Base-by-base conservation (phyloP, 2,797 vertebrate genomes). In the Channallabes apus region DNA sequence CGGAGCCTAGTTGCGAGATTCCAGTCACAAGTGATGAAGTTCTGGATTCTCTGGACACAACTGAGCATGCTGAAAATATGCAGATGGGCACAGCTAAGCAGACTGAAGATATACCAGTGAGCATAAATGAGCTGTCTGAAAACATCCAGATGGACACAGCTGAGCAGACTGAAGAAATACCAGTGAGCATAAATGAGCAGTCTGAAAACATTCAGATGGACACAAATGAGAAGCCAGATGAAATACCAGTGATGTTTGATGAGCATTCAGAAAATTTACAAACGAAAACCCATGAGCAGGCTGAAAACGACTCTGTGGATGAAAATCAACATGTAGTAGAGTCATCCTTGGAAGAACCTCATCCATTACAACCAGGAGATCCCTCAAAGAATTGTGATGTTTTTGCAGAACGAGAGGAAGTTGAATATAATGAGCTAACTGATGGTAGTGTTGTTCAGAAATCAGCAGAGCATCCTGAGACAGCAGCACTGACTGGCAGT, bases 391-490 rank as follows among this genome's bases (percentile, higher is more conserved):
- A 46, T 67, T 5, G 17, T 38, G 54, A 46, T 4, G 29, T 65
- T 20, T 59, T 77, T 84, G 22, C 83, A 3, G 61, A 78, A 82
- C 41, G 80, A 20, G n/a, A 14, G 24, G 51, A 61, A 51, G 17
- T 20, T 67, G 46, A 85, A 64, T 58, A 38, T 27, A 9, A 7
- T 24, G 56, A 54, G 38, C n/a, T 54, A 77, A 17, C 6, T 15
- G 67, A 82, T 12, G 17, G 29, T 24, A 38, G 14, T 24, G 18
- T 58, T 82, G 69, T 27, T 56, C 51, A 69, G 56, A 72, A 32
- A 4, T 71, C 82, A 1, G 41, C 62, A 11, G 41, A 20, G 22
- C 56, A 85, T 3, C 22, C 75, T 58, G 76, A 46, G 72, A 51
- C 15, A 15, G 17, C 4, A 54, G n/a, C 8, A 1, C 62, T 65